Base-by-base conservation (phyloP, 2,797 vertebrate species). In the Delichon dasypus region DNA sequence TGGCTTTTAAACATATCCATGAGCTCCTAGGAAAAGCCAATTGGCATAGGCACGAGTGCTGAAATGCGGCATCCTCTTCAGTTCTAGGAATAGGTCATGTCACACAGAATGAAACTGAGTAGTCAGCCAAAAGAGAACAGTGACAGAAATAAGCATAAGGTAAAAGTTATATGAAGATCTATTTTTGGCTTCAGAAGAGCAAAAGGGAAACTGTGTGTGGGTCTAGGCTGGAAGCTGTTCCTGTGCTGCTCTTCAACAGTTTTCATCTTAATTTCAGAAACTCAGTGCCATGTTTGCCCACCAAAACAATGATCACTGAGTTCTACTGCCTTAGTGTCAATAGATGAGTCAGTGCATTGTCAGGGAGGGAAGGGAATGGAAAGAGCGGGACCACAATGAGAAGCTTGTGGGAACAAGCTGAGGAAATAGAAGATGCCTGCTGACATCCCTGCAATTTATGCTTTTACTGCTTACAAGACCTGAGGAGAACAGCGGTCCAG, bases 241-340 rank as follows among this genome's bases (percentile, higher is more conserved):
- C 29, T 81, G n/a, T 36, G 23, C 20, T 78, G 16, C 11, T 78
- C 27, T 85, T 86, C 78, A 50, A 17, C 15, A 73, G 21, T 18
- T 73, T 68, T 89, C 14, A 32, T 73, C 48, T 22, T 17, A 5
- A 70, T 79, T 91, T 88, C 60, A 83, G 72, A 80, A 93, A 73
- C 16, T 70, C 15, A 9, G 7, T 22, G 40, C 15, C 3, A 1
- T 16, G 2, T 83, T 88, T 85, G 16, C 9, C 36, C 48, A 47
- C 14, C 34, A 67, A 64, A 89, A 60, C 0, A 0, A 29, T 10
- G 6, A 36, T 17, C 40, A 26, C 20, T 0, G 0, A 40, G 8
- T 71, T 48, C 45, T 81, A 34, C 32, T 60, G 13, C 3, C 10
- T 80, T 60, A 29, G 7, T 11, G 23, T 32, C 16, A 8, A 44